A percentile compares a stretch with the other conserved stretches of the same genome.
Evolutionary conservation across 1,140 invertebrate genomes (phyloP).

Genomic region (Diprion similis): DNA sequence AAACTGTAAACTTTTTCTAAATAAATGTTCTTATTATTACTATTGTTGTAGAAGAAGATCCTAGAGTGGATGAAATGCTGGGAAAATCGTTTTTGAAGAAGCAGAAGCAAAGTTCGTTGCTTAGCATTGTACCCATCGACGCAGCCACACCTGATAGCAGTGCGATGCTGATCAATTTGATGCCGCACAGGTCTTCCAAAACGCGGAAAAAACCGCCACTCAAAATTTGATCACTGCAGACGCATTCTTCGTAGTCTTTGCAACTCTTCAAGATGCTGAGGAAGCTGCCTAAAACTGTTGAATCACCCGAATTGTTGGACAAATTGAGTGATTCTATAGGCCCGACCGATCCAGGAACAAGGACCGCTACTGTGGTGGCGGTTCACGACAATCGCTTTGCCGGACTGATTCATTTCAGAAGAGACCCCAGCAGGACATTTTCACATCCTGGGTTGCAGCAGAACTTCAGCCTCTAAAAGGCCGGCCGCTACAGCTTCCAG

Average conservation of each 20-base stretch:
- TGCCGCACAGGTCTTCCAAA: constrained; percentile 38
- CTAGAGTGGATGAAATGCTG: too few species aligned
- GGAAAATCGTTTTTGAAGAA: too few species aligned
- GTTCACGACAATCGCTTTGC: neutral
- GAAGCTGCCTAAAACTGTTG: constrained; percentile 32
- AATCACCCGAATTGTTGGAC: constrained; percentile 31
- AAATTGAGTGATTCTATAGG: constrained; percentile 22
- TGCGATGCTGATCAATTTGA: constrained; percentile 32
- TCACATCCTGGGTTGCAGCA: too few species aligned
- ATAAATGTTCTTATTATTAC: too few species aligned
- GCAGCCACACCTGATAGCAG: constrained; percentile 40
- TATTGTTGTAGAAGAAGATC: too few species aligned
- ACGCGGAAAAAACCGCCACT: constrained; percentile 40
- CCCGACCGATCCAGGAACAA: neutral
- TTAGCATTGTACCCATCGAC: neutral
- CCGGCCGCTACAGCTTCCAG: neutral
- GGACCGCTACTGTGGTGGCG: neutral
- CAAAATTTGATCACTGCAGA: constrained; percentile 41
- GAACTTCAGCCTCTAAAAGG: too few species aligned
- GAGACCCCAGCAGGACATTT: too few species aligned
- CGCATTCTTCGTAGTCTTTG: constrained; percentile 26
- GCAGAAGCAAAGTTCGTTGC: too few species aligned
- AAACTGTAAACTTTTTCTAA: too few species aligned
- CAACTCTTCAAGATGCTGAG: constrained; percentile 34
- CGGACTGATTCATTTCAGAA: too few species aligned